Base-by-base conservation (phyloP, 1,140 invertebrate genomes). In the Pinna nobilis region DNA sequence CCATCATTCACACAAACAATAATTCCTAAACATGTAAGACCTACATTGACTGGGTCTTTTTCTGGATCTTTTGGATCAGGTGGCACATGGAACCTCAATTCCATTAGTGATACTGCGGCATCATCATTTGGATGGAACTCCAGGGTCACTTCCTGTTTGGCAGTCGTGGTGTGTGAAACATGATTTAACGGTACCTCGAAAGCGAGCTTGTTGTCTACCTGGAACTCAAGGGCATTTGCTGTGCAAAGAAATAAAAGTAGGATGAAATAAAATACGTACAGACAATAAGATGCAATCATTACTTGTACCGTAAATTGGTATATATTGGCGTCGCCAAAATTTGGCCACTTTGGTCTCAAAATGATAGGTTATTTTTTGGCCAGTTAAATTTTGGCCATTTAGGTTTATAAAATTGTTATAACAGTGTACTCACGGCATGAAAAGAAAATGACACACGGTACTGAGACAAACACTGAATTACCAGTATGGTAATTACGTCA, bases 51-150 rank as follows among this genome's bases (percentile, higher is more conserved):
- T 3, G 96, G 94, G 63, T 89, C 87, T 53, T 70, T 79, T 18
- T 94, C 94, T 20, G 55, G 66, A 61, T 83, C 78, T 33, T 66
- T 78, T 80, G 92, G 94, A 32, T 86, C 84, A 0, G 94, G 91
- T 18, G 98, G 98, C 86, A 99, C 97, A 88, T 98, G 97, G 88
- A 99, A 99, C 44, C 98, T 91, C 93, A 99, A 96, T 91, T 99
- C 98, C 92, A 97, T 95, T 60, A 99, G 90, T 84, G 95, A 96
- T 0, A 99, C 96, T 6, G 97, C 94, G 2, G 97, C 97, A 90
- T 99, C 98, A 87, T 99, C 98, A 91, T 99, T 99, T 90, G 96
- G 95, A 92, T 99, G 98, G 88, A 99, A 99, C 88, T 99, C 98
- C 33, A 99, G 87, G 9, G 97, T 98, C 1, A 99, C 96, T 92